Evolutionary conservation across 2,113 vertebrate species (phyloP).

Genomic region (Polyodon spathula): DNA sequence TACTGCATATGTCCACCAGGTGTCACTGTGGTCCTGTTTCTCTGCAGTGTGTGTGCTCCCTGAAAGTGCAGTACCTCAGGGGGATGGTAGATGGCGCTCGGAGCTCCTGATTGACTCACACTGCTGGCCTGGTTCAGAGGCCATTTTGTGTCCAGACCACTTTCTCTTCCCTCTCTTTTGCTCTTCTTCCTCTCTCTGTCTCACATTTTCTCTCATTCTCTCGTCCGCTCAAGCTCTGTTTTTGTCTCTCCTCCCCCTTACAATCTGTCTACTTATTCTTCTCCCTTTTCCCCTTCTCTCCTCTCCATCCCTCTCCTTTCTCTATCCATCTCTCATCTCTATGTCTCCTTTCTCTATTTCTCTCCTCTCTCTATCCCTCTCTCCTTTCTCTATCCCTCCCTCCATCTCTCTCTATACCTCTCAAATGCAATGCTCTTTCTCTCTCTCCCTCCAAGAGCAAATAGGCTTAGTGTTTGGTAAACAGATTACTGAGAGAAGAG

Average conservation of each 20-base stretch:
- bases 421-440: too few species aligned
- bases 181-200: conserved; percentile 17
- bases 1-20: too few species aligned
- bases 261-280: conserved; percentile 10
- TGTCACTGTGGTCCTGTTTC: too few species aligned
- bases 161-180: conserved; percentile 18
- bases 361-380: conserved; percentile 25
- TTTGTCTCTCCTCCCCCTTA: not conserved
- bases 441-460: too few species aligned
- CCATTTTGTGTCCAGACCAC: not conserved
- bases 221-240: not conserved
- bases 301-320: conserved; percentile 6
- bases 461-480: too few species aligned
- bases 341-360: not conserved
- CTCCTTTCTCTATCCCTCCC: conserved; percentile 38
- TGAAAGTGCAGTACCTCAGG: too few species aligned
- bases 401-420: too few species aligned
- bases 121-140: conserved; percentile 31
- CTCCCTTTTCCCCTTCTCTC: conserved; percentile 11
- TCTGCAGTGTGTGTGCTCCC: too few species aligned
- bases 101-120: conserved; percentile 36
- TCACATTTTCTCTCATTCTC: conserved; percentile 3
- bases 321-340: too few species aligned
- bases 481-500: too few species aligned
- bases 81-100: conserved; percentile 1